Evolutionary conservation across 64 coral and sea anemone genomes (phyloP).

Genomic region (Porites australiensis): DNA sequence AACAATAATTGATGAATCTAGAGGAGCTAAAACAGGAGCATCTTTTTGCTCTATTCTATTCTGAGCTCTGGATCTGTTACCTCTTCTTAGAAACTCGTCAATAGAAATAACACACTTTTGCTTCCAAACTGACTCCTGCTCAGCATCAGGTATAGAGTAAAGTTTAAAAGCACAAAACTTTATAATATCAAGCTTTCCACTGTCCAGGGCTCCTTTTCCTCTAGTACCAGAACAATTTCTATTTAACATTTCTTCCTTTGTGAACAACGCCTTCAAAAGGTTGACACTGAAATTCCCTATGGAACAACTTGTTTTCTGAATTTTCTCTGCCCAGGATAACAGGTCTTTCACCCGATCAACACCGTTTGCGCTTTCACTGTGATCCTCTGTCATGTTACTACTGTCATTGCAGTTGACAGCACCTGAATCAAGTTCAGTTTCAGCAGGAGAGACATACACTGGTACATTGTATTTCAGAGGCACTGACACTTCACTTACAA

Average conservation of each 20-base stretch:
- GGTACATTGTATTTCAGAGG: not conserved
- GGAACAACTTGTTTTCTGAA: constrained; percentile 68
- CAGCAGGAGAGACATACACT: not conserved
- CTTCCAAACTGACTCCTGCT: constrained; percentile 70
- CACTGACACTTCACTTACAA: not conserved
- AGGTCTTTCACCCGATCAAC: constrained; percentile 61
- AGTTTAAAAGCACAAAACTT: constrained; percentile 73
- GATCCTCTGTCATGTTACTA: not conserved
- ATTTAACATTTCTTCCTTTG: constrained; percentile 65
- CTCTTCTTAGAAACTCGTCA: constrained; percentile 69
- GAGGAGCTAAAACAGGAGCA: not conserved
- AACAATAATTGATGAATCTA: not conserved
- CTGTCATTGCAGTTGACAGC: constrained; percentile 2
- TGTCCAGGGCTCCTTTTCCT: constrained; percentile 66
- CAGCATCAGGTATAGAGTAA: constrained; percentile 36
- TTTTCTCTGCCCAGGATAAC: constrained; percentile 61
- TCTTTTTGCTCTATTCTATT: not conserved
- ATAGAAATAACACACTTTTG: constrained; percentile 72
- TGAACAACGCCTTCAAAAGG: constrained; percentile 66
- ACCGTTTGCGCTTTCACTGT: not conserved
- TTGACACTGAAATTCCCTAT: constrained; percentile 74
- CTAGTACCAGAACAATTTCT: constrained; percentile 75
- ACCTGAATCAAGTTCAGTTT: constrained; percentile 4
- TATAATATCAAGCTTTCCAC: constrained; percentile 65
- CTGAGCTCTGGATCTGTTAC: constrained; percentile 62